Evolutionary conservation across 1,140 invertebrate genomes (phyloP), one percentile per base, ranked within the genome.

Genomic region (Gonatopus flavifemur): DNA sequence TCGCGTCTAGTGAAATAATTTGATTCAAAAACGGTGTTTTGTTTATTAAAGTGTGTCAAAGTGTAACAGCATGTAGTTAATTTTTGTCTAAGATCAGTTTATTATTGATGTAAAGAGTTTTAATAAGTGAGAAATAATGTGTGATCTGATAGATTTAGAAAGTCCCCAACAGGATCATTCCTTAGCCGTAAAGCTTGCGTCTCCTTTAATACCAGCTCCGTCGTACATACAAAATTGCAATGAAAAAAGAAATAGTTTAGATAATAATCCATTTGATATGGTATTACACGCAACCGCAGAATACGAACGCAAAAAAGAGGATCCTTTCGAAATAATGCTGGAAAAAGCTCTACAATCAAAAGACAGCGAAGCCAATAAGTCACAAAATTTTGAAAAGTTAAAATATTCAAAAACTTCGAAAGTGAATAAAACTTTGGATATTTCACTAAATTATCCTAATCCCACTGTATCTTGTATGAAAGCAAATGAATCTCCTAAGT

Each of bases 241-340:
- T 30, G 52, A 30, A 28, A 58, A 54, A 48, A 52, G 57, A 7
- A 53, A 49, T n/a, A 70, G 55, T 25, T 24, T 65, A 1, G 67
- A 64, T 3, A 69, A 70, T 18, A 76, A 74, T 62, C 73, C 73
- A 5, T 76, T 76, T 48, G 73, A 76, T 42, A 50, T 42, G 37
- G 64, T 62, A 1, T 32, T 71, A 5, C 43, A 66, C 19, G 60
- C 72, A 43, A 65, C 59, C 6, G 56, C 49, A 3, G 68, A 73
- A 12, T 73, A 72, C 6, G 52, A 62, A 5, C 56, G 52, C 8
- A 74, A 69, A 42, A 58, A 58, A 4, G 54, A 66, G 7, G 73
- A 76, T 58, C 72, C 73, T 4, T 76, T 74, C 36, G 73, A 76
- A 25, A 45, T 64, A 19, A 62, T 61, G 15, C 44, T 62, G n/a